phyloP scores from a whole-genome alignment of 2,113 vertebrate genomes.

The Ailuropoda melanoleuca region DNA sequence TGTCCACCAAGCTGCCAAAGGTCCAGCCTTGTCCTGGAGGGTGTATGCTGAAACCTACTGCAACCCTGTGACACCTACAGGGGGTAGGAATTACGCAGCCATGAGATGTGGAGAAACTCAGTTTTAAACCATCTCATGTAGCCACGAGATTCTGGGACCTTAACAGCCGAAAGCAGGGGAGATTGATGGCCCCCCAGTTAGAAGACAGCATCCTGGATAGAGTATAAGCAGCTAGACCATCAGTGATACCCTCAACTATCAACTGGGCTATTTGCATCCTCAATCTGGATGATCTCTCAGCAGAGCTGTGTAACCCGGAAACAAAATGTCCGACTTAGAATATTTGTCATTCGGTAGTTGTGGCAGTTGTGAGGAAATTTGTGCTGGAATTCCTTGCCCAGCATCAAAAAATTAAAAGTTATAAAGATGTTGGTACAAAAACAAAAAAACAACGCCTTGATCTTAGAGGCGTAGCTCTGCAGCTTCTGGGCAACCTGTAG shows the following conservation, averaged over 20 bases:
- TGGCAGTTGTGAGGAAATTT: not conserved
- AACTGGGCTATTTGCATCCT: rapidly evolving
- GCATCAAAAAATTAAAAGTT: not conserved
- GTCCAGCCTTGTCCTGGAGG: not conserved
- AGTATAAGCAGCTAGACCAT: not conserved
- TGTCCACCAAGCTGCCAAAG: not conserved
- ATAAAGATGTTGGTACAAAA: not conserved
- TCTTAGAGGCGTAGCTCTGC: not conserved
- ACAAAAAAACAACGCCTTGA: not conserved
- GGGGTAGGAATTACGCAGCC: not conserved
- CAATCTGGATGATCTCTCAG: not conserved
- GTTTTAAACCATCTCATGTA: not conserved
- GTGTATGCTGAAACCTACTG: not conserved
- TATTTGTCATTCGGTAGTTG: not conserved
- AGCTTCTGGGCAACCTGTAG: not conserved
- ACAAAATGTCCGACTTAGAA: not conserved
- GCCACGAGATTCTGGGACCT: not conserved
- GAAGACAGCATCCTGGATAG: not conserved
- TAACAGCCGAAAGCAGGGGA: not conserved
- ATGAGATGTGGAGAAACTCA: not conserved
- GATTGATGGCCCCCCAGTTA: not conserved
- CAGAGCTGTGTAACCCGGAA: not conserved
- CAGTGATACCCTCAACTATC: not conserved
- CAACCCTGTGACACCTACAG: not conserved
- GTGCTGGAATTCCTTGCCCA: not conserved